Percentiles rank a stretch among this genome's conserved stretches.
phyloP scores from a whole-genome alignment of 1,140 invertebrate genomes.

The Hypothenemus hampei region DNA sequence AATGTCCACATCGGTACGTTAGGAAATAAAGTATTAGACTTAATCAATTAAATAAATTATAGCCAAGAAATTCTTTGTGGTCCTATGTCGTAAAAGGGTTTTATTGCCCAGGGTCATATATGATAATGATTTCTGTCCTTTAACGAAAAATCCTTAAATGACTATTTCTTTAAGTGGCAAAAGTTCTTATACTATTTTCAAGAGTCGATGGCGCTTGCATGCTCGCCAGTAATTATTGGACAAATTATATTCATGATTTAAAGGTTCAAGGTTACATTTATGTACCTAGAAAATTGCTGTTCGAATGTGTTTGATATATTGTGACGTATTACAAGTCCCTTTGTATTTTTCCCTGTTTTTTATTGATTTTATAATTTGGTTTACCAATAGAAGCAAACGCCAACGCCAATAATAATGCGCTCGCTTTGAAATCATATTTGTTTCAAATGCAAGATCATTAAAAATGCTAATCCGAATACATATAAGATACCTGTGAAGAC shows the following conservation, averaged over 20 bases:
- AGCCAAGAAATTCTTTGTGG: no score
- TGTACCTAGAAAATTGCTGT: not conserved
- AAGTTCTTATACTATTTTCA: no score
- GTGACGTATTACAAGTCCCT: not conserved
- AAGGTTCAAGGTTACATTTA: constrained; percentile 18
- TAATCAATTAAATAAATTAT: no score
- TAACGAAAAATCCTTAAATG: no score
- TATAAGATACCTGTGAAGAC: constrained; percentile 49
- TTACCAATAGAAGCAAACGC: no score
- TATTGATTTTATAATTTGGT: constrained; percentile 5
- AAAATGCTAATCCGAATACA: not conserved
- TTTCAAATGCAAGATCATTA: not conserved
- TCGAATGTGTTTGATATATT: not conserved
- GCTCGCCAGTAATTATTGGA: constrained; percentile 8
- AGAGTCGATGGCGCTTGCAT: constrained; percentile 5
- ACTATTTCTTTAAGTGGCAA: no score
- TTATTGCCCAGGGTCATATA: no score
- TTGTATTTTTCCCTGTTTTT: not conserved
- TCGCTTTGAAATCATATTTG: not conserved
- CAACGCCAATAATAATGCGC: not conserved
- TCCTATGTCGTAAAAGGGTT: no score
- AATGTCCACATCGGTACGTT: no score
- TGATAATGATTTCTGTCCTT: no score
- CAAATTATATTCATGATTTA: constrained; percentile 3
- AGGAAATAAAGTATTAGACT: no score